These are phyloP conservation scores for Lasius platythorax DNA, from an alignment of 2,888 invertebrate species.

Conservation along the genomic window DNA sequence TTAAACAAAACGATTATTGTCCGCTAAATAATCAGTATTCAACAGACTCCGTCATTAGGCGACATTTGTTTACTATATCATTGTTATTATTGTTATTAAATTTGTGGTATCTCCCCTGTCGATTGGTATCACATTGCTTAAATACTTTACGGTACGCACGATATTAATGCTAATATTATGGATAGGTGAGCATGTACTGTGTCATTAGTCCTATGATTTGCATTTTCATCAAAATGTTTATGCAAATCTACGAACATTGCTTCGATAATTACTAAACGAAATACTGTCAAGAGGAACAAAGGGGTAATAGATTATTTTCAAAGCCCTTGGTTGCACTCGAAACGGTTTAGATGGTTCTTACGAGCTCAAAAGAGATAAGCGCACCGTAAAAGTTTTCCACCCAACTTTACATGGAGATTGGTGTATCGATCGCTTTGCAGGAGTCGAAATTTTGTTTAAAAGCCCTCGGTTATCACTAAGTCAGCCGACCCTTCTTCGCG, in stretches of 20 bases:
- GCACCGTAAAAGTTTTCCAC: conserved; percentile 40
- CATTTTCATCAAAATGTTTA: conserved; percentile 9
- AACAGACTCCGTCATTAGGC: background rate
- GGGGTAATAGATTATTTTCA: conserved; percentile 48
- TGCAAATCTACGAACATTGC: conserved; percentile 10
- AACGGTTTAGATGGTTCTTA: conserved; percentile 47
- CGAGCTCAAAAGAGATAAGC: conserved; percentile 47
- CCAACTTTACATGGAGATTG: conserved; percentile 46
- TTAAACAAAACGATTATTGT: conserved; percentile 51
- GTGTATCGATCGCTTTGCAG: conserved; percentile 39
- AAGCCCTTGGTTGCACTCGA: conserved; percentile 39
- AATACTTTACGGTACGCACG: background rate
- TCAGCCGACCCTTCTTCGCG: background rate
- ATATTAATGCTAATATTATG: conserved; percentile 9
- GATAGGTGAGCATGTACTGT: background rate
- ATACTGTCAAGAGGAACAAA: conserved; percentile 3
- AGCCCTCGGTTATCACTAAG: conserved; percentile 33
- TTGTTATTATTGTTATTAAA: conserved; percentile 20
- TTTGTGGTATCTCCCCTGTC: background rate
- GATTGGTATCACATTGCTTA: conserved; percentile 20
- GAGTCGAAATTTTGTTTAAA: conserved; percentile 44
- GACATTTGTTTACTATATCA: conserved; percentile 6
- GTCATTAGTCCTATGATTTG: background rate
- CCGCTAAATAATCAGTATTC: conserved; percentile 26
- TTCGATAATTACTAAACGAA: conserved; percentile 2